A percentile compares a stretch with the other conserved stretches of the same genome.
Conservation (phyloP, 2,888 invertebrate species). For the Spatulosminthurus flaviceps region DNA sequence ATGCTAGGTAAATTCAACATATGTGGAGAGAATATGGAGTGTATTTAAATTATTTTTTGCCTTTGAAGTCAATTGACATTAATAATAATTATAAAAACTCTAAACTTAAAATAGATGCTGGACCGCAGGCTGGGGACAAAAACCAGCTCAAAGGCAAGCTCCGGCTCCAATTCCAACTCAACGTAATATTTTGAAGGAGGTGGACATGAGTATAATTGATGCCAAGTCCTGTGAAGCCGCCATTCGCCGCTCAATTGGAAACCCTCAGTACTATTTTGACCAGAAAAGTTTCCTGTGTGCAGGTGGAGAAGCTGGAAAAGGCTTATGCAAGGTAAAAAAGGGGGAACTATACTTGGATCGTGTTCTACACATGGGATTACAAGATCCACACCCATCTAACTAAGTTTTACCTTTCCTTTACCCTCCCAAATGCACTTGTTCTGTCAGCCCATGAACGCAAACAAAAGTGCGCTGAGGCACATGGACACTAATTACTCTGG, state of each 20-base stretch:
- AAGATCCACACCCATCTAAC: background rate
- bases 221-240: slow-evolving; percentile 57
- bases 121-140: slow-evolving; percentile 61
- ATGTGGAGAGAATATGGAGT: background rate
- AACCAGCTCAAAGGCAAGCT: slow-evolving; percentile 52
- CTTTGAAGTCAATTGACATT: slow-evolving; percentile 1
- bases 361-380: background rate
- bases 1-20: slow-evolving; percentile 53
- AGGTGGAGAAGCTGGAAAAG: slow-evolving; percentile 62
- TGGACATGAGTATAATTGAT: slow-evolving; percentile 60
- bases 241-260: slow-evolving; percentile 56
- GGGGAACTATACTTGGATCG: background rate
- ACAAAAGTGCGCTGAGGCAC: too few species aligned
- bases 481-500: too few species aligned
- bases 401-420: background rate
- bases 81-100: slow-evolving; percentile 9
- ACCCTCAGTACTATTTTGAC: slow-evolving; percentile 60
- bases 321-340: slow-evolving; percentile 60
- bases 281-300: slow-evolving; percentile 61
- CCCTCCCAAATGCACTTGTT: background rate
- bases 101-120: slow-evolving; percentile 56
- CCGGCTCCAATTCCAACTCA: background rate
- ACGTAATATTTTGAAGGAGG: slow-evolving; percentile 62
- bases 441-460: too few species aligned
- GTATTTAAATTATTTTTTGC: too few species aligned